Percentiles rank a stretch among this genome's conserved stretches.
Evolutionary conservation across 2,113 vertebrate genomes (phyloP).

Genomic region (Tupaia tana): DNA sequence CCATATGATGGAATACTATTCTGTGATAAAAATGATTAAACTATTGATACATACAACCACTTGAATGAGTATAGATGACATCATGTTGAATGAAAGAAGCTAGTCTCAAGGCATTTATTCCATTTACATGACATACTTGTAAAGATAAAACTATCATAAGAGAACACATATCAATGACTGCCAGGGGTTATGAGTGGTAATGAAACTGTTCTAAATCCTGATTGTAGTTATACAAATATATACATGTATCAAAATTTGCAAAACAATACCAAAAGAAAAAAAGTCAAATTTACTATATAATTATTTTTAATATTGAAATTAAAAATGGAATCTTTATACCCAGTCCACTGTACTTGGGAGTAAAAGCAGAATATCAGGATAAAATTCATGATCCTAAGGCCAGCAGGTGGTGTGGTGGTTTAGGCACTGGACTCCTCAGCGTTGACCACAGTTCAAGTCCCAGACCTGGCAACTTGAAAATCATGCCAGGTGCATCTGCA

Average conservation of each 20-base stretch:
- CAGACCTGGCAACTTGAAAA: not conserved
- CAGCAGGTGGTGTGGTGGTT: too few relatives aligned
- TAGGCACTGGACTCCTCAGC: too few relatives aligned
- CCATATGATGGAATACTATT: not conserved
- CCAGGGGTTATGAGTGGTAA: not conserved
- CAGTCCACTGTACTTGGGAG: not conserved
- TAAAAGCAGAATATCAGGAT: not conserved
- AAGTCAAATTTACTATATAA: not conserved
- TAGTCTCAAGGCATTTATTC: not conserved
- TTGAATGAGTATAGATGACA: not conserved
- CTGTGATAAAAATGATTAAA: not conserved
- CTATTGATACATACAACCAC: not conserved
- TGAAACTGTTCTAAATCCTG: not conserved
- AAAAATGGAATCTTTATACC: not conserved
- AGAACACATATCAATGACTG: not conserved
- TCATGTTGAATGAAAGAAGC: not conserved
- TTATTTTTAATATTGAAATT: not conserved
- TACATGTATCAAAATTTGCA: not conserved
- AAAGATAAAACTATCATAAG: not conserved
- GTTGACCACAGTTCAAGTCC: not conserved
- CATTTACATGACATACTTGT: not conserved
- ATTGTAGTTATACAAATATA: not conserved
- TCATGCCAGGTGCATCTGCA: too few relatives aligned
- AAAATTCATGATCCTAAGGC: not conserved
- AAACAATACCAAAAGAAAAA: not conserved